Conservation (phyloP, 2,888 invertebrate species). For the Strigamia maritima region DNA sequence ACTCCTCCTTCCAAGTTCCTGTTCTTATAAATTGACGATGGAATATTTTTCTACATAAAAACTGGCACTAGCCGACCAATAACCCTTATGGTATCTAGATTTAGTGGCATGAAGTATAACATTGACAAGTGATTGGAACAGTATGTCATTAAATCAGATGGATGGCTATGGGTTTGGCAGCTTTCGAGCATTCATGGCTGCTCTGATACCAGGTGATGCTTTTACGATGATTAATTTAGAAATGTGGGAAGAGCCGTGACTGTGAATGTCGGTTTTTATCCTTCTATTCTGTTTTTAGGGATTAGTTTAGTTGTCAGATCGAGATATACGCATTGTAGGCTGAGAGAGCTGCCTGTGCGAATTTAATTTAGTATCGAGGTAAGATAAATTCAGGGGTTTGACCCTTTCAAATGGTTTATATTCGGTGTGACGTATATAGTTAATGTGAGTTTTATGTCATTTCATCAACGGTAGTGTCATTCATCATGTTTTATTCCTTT, state of each 20-base stretch:
- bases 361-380: neutral
- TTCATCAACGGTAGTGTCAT: neutral
- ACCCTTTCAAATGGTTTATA: neutral
- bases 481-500: neutral
- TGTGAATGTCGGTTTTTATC: neutral
- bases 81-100: neutral
- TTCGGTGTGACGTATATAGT: neutral
- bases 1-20: neutral
- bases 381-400: neutral
- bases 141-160: conserved; percentile 14
- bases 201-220: conserved; percentile 3
- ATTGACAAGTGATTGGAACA: conserved; percentile 20
- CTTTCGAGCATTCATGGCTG: conserved; percentile 1
- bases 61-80: too few relatives aligned
- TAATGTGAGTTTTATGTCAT: neutral
- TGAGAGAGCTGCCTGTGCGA: neutral
- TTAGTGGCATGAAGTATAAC: neutral
- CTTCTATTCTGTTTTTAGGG: neutral
- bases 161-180: conserved; percentile 19
- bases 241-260: neutral
- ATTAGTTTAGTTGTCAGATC: neutral
- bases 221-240: conserved; percentile 31
- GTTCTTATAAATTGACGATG: too few relatives aligned
- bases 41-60: neutral
- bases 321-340: neutral